A percentile compares a stretch with the other conserved stretches of the same genome.
These are phyloP conservation scores for Acanthurus leucopareius DNA, from an alignment of 2,797 vertebrate species.

Conservation along the genomic window DNA sequence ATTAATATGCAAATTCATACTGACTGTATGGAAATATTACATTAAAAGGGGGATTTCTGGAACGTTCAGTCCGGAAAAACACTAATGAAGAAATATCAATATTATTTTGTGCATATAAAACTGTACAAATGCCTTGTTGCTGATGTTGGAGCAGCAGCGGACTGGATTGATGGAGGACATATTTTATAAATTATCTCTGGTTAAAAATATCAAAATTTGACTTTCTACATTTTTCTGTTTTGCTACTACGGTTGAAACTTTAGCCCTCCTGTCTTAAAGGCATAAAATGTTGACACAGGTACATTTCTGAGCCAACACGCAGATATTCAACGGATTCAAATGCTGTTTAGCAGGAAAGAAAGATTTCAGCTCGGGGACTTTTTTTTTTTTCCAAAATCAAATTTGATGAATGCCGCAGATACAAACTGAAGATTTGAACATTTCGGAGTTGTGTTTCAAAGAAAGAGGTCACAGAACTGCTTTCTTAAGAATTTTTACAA, in stretches of 20 bases:
- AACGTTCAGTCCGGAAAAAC: too few species aligned
- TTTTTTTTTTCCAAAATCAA: constrained; percentile 39
- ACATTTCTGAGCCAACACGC: constrained; percentile 10
- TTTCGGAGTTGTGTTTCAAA: constrained; percentile 68
- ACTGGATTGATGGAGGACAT: background rate
- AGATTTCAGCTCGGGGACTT: constrained; percentile 16
- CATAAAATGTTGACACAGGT: background rate
- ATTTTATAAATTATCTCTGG: background rate
- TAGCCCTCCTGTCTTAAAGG: constrained; percentile 11
- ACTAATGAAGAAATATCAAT: too few species aligned
- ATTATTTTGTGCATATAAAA: too few species aligned
- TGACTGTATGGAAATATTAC: too few species aligned
- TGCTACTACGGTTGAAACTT: constrained; percentile 19
- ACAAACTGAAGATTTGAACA: constrained; percentile 52
- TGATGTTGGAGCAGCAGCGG: background rate
- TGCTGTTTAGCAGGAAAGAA: constrained; percentile 3
- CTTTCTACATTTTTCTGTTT: background rate
- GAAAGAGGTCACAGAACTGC: constrained; percentile 61
- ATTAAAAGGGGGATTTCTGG: too few species aligned
- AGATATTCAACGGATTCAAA: constrained; percentile 30
- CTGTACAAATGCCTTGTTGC: background rate
- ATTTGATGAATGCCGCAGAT: constrained; percentile 60
- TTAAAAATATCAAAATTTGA: background rate
- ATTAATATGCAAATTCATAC: too few species aligned
- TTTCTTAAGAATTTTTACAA: constrained; percentile 62